Percentiles rank a stretch among this genome's conserved stretches.
These are phyloP conservation scores for Thomomys bottae DNA, from an alignment of 2,113 vertebrate species.

Conservation along the genomic window DNA sequence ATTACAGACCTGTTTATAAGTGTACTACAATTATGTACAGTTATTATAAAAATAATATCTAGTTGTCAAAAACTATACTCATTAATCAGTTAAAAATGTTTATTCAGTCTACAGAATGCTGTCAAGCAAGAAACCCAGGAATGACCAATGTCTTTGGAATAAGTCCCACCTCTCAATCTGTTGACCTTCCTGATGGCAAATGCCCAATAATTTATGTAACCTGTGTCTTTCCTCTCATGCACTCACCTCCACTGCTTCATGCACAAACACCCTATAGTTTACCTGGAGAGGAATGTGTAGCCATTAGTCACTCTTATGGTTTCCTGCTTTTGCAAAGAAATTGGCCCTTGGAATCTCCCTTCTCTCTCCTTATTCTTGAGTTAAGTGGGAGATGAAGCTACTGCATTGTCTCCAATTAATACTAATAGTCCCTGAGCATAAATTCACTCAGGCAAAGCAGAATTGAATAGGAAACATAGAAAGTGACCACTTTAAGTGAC, in stretches of 20 bases:
- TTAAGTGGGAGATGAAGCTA: neutral
- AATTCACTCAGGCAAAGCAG: neutral
- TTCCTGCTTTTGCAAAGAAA: neutral
- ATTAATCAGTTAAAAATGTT: neutral
- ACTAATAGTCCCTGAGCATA: neutral
- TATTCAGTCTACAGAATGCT: neutral
- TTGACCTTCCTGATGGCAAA: neutral
- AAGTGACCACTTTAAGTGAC: neutral
- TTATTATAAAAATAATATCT: neutral
- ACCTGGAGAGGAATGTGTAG: neutral
- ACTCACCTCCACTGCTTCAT: neutral
- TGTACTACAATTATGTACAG: neutral
- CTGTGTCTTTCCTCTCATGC: neutral
- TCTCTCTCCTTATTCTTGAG: neutral
- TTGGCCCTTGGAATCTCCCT: neutral
- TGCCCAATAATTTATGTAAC: neutral
- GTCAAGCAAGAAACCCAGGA: neutral
- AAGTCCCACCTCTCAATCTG: neutral
- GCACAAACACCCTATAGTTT: neutral
- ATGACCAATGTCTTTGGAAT: neutral
- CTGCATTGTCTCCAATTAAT: neutral
- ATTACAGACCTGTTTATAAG: neutral
- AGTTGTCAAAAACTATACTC: neutral
- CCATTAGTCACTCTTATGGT: neutral
- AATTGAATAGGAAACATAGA: neutral